Base-by-base conservation (phyloP, 2,113 vertebrate species). In the Macaca mulatta region DNA sequence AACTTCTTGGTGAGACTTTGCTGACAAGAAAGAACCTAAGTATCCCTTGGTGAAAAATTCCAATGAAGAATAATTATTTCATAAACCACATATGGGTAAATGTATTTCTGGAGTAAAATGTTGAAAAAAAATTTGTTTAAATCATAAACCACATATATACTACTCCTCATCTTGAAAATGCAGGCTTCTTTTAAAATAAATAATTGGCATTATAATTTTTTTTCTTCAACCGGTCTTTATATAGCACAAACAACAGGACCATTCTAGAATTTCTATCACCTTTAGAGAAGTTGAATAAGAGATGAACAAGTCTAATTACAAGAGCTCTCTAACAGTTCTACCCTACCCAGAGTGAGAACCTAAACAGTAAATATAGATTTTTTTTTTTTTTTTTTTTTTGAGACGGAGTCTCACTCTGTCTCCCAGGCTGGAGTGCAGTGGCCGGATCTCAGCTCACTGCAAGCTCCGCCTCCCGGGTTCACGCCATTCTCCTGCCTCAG, bases 241-340 rank as follows among this genome's bases (percentile, higher is more conserved):
- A 20, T 32, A 87, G 81, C 25, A 92, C 25, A 97, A 85, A 78
- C 25, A 90, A 61, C 25, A 78, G 17, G 75, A 70, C n/a, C 87
- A 72, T 57, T 90, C 40, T 77, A 84, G 74, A 82, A 69, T 88
- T 93, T 83, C 83, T 90, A 79, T 82, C 40, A 72, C 18, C 23
- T 94, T 87, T 78, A 70, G 45, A 55, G 64, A 89, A 96, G 45
- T 89, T 79, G 75, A n/a, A 5, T 85, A 96, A 79, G 67, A 96
- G 77, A 11, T 67, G 2, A 93, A 70, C 69, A 92, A 74, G 17
- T 83, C 55, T 70, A 81, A 93, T 59, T 64, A 32, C 8, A 90
- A 86, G 61, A 90, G 20, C 25, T 95, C 32, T 52, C 38, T 0
- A 80, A 11, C 18, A 88, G 61, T 57, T 94, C 52, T 70, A 40